These are phyloP conservation scores for Lordiphosa collinella DNA, from an alignment of 1,140 invertebrate genomes.

Conservation along the genomic window DNA sequence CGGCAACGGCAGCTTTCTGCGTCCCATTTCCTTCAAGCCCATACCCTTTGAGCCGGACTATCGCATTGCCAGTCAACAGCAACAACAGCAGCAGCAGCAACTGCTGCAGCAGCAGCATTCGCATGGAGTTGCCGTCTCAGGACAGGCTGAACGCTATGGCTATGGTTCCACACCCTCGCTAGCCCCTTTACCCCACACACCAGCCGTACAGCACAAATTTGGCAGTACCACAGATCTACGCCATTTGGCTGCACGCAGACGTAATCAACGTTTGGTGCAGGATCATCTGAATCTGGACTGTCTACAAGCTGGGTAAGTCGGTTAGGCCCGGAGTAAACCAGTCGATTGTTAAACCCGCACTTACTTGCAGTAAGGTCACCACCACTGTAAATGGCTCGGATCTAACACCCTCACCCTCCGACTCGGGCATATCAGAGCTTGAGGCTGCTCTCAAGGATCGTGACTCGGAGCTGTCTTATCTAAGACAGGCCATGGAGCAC, in stretches of 20 bases:
- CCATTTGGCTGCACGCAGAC: slow-evolving; percentile 48
- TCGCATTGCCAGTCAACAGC: slow-evolving; percentile 63
- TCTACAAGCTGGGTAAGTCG: slow-evolving; percentile 36
- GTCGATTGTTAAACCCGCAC: neutral
- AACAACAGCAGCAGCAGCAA: slow-evolving; percentile 38
- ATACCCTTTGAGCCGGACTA: slow-evolving; percentile 78
- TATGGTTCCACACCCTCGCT: slow-evolving; percentile 72
- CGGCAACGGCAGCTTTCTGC: slow-evolving; percentile 55
- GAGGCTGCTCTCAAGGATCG: slow-evolving; percentile 87
- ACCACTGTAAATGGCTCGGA: slow-evolving; percentile 50
- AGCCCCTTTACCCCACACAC: slow-evolving; percentile 42
- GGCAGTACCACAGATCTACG: slow-evolving; percentile 76
- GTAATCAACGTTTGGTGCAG: slow-evolving; percentile 46
- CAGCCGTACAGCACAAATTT: slow-evolving; percentile 54
- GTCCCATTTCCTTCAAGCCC: slow-evolving; percentile 76
- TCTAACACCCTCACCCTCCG: slow-evolving; percentile 88
- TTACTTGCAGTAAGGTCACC: slow-evolving; percentile 36
- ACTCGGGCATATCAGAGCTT: slow-evolving; percentile 89
- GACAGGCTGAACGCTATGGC: slow-evolving; percentile 63
- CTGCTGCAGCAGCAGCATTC: slow-evolving; percentile 29
- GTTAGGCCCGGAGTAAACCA: too few relatives aligned
- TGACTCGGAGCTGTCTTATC: slow-evolving; percentile 86
- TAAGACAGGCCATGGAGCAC: slow-evolving; percentile 88
- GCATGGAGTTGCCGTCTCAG: slow-evolving; percentile 1
- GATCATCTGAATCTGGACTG: slow-evolving; percentile 18